Percentiles rank a stretch among this genome's conserved stretches.
These are phyloP conservation scores for Caranx melampygus DNA, from an alignment of 2,113 vertebrate species.

Conservation along the genomic window DNA sequence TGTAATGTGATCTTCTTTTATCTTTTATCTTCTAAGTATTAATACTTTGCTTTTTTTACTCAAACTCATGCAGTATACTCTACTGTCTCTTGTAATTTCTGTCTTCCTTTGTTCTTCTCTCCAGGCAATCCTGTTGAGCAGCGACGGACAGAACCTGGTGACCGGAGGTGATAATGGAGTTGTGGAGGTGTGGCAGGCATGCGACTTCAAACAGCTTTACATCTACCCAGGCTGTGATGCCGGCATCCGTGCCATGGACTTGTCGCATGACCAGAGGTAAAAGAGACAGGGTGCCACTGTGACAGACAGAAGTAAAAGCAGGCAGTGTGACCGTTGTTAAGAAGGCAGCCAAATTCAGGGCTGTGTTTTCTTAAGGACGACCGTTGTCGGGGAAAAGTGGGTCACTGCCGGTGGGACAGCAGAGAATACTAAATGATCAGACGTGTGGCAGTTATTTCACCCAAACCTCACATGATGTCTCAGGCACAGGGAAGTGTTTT, in stretches of 20 bases:
- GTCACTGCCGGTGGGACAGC: not conserved
- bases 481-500: not conserved
- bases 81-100: no score
- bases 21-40: no score
- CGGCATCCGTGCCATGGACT: constrained; percentile 98
- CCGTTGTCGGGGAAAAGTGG: constrained; percentile 4
- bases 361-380: not conserved
- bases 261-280: constrained; percentile 99
- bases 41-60: no score
- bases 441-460: not conserved
- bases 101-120: not conserved
- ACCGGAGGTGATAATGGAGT: constrained; percentile 98
- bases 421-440: constrained; percentile 1
- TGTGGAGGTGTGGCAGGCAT: constrained; percentile 99
- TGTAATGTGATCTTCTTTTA: not conserved
- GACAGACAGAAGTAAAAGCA: not conserved
- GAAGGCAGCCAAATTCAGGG: not conserved
- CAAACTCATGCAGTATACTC: no score
- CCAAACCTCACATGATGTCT: constrained; percentile 1
- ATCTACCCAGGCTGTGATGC: constrained; percentile 99
- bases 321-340: not conserved
- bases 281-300: not conserved
- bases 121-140: constrained; percentile 96
- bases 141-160: constrained; percentile 98
- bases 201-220: constrained; percentile 99